Evolutionary conservation across 2,113 vertebrate species (phyloP).

Genomic region (Seriola aureovittata): DNA sequence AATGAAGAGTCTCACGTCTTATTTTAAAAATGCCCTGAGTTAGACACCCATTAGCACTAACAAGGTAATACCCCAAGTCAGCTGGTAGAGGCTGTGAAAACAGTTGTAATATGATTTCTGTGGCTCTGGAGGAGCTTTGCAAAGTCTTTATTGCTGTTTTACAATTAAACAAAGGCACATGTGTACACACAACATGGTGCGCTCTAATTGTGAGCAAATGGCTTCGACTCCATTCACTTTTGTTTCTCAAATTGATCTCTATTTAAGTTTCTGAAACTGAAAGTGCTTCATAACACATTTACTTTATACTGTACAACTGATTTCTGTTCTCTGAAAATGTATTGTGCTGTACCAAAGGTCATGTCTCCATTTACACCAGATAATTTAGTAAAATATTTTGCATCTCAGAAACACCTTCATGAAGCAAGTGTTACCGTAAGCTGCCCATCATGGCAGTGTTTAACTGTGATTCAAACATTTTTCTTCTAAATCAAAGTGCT

Average conservation of each 20-base stretch:
- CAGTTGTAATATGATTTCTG: background rate
- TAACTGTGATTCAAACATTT: background rate
- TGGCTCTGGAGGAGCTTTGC: background rate
- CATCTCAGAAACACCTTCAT: background rate
- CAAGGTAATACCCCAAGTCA: background rate
- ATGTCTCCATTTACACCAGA: background rate
- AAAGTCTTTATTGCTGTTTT: background rate
- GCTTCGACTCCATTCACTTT: background rate
- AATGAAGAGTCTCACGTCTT: no score
- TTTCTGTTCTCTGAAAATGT: background rate
- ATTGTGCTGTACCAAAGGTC: background rate
- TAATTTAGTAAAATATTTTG: background rate
- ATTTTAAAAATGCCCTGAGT: no score
- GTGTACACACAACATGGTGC: background rate
- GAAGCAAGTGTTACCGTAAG: no score
- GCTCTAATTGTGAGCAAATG: background rate
- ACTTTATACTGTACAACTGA: background rate
- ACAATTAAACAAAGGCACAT: background rate
- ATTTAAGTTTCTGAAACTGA: constrained; percentile 2
- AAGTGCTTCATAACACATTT: background rate
- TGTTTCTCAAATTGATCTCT: background rate
- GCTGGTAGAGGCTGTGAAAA: background rate
- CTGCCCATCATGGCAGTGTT: background rate
- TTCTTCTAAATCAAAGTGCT: background rate
- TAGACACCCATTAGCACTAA: background rate